phyloP scores from a whole-genome alignment of 2,113 vertebrate genomes.

The Salminus brasiliensis region DNA sequence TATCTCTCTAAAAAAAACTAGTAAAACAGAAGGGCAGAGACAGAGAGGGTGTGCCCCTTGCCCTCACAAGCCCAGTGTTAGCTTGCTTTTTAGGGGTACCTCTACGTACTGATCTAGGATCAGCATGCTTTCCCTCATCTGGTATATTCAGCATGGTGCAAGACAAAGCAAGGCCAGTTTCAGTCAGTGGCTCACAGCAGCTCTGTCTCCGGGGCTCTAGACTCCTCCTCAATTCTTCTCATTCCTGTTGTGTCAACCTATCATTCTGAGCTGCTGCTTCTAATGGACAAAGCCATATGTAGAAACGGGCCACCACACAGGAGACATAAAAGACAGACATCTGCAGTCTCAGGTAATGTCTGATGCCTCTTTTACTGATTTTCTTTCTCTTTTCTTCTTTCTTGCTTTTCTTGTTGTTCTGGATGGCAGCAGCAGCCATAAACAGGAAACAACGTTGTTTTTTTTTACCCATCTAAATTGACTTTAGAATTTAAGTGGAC shows the following conservation, averaged over 20 bases:
- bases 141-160: neutral
- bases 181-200: neutral
- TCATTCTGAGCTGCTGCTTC: slow-evolving; percentile 19
- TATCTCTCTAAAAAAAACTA: slow-evolving; percentile 13
- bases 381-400: neutral
- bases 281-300: neutral
- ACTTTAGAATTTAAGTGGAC: neutral
- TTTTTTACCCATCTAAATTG: neutral
- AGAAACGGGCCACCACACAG: slow-evolving; percentile 8
- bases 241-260: slow-evolving; percentile 24
- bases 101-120: neutral
- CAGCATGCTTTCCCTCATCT: neutral
- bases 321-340: slow-evolving; percentile 16
- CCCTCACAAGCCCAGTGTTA: neutral
- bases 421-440: neutral
- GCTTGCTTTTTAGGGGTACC: no score
- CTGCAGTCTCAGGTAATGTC: slow-evolving; percentile 40
- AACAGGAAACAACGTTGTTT: neutral
- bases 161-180: neutral
- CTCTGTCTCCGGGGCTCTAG: slow-evolving; percentile 1
- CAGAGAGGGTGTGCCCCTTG: neutral
- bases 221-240: slow-evolving; percentile 46
- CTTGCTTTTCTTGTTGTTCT: neutral
- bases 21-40: neutral
- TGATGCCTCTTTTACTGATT: neutral